These are phyloP conservation scores for Megalonaias nervosa DNA, from an alignment of 1,140 invertebrate species.

Conservation along the genomic window DNA sequence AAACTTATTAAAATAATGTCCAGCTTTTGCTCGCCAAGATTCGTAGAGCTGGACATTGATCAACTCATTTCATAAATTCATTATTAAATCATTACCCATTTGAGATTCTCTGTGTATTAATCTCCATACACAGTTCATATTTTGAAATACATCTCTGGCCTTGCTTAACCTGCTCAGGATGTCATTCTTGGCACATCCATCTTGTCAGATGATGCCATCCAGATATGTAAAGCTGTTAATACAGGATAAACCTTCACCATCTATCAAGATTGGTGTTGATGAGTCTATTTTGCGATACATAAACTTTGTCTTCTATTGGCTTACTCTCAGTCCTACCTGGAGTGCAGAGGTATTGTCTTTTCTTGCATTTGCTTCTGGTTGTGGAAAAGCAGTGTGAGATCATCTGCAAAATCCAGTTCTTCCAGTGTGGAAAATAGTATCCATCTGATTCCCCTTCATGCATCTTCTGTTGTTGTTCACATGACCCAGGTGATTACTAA, in stretches of 20 bases:
- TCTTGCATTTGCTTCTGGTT: conserved; percentile 32
- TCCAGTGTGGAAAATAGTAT: conserved; percentile 22
- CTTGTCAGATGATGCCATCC: not conserved
- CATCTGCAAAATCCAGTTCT: conserved; percentile 47
- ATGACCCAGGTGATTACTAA: conserved; percentile 41
- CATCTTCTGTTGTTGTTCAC: conserved; percentile 20
- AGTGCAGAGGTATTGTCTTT: conserved; percentile 20
- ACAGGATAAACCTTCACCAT: conserved; percentile 2
- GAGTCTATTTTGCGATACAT: conserved; percentile 16
- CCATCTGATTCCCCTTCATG: conserved; percentile 35
- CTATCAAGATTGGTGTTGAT: not conserved
- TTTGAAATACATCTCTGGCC: not conserved
- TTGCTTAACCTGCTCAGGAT: not conserved
- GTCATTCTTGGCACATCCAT: not conserved
- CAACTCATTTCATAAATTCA: too few relatives aligned
- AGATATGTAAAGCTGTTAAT: too few relatives aligned
- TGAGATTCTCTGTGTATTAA: too few relatives aligned
- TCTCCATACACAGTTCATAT: not conserved
- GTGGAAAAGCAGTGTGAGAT: conserved; percentile 29
- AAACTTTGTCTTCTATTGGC: conserved; percentile 25
- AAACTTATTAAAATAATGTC: too few relatives aligned
- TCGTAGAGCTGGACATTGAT: too few relatives aligned
- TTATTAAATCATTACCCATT: too few relatives aligned
- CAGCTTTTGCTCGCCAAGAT: too few relatives aligned
- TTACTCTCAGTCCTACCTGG: conserved; percentile 14